Percentiles rank a stretch among this genome's conserved stretches.
Conservation (phyloP, 2,797 vertebrate genomes). For the Eurystomus glaucurus region DNA sequence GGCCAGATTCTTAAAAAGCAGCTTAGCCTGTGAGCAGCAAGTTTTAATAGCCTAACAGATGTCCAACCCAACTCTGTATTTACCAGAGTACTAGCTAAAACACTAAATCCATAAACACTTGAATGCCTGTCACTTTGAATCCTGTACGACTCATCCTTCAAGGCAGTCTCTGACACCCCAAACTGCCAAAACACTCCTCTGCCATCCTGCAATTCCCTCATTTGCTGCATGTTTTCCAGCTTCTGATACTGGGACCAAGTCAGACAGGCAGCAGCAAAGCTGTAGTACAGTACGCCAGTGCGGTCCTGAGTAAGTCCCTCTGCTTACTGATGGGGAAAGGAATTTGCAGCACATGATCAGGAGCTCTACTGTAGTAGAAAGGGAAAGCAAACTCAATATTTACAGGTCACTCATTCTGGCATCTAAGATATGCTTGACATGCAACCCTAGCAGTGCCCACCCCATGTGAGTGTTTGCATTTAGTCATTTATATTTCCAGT, state of each 20-base stretch:
- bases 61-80: neutral
- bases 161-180: neutral
- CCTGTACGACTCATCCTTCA: neutral
- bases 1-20: neutral
- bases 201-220: neutral
- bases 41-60: neutral
- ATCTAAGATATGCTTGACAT: neutral
- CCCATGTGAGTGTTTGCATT: neutral
- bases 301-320: neutral
- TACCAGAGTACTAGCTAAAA: neutral
- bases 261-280: neutral
- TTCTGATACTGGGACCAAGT: neutral
- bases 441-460: neutral
- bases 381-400: neutral
- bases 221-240: neutral
- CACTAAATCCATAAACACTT: neutral
- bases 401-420: neutral
- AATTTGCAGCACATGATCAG: neutral
- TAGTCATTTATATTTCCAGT: neutral
- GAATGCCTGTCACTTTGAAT: neutral
- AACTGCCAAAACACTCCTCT: neutral
- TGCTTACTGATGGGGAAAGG: rapidly evolving
- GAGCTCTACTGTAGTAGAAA: neutral
- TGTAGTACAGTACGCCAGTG: rapidly evolving
- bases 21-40: neutral